Evolutionary conservation across 2,113 vertebrate genomes (phyloP).

Genomic region (Cyphomyrus plagiostoma): DNA sequence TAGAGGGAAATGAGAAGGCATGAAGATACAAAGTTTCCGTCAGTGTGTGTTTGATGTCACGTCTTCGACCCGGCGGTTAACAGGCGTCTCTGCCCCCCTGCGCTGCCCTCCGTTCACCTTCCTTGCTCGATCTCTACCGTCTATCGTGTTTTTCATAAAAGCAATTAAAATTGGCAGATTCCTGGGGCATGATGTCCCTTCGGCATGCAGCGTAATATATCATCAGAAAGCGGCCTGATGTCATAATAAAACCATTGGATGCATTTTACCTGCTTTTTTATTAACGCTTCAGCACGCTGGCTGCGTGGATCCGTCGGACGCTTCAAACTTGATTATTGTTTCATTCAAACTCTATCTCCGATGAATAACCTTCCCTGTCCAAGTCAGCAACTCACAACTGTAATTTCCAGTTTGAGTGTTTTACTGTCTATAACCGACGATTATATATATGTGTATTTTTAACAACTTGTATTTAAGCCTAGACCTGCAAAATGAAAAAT

Average conservation of each 20-base stretch:
- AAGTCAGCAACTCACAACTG: constrained; percentile 60
- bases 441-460: background rate
- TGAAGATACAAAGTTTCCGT: background rate
- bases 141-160: constrained; percentile 7
- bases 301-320: constrained; percentile 69
- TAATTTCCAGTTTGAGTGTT: background rate
- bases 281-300: constrained; percentile 78
- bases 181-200: constrained; percentile 46
- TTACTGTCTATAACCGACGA: background rate
- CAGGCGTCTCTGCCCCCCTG: background rate
- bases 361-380: constrained; percentile 63
- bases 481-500: background rate
- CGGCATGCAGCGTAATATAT: constrained; percentile 75
- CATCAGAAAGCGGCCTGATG: constrained; percentile 73
- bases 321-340: constrained; percentile 79
- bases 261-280: constrained; percentile 80
- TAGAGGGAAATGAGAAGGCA: background rate
- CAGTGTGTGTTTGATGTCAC: background rate
- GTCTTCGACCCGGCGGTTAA: background rate
- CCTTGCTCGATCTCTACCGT: background rate
- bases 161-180: constrained; percentile 14
- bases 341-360: constrained; percentile 63
- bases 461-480: background rate
- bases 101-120: background rate
- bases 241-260: constrained; percentile 72